Base-by-base conservation (phyloP, 2,888 invertebrate species). In the Brenthis ino region DNA sequence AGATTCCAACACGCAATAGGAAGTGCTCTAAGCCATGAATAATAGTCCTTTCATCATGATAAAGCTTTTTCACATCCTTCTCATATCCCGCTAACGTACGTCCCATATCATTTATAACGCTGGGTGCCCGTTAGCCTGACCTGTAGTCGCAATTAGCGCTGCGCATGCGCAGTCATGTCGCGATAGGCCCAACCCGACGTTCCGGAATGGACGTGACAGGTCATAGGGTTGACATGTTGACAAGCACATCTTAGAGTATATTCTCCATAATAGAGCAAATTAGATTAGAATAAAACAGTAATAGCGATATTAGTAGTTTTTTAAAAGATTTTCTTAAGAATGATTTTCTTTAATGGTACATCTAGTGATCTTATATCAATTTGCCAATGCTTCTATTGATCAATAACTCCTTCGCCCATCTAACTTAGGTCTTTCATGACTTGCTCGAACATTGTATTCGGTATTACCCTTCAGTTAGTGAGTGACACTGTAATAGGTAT, bases 141-240 rank as follows among this genome's bases (percentile, higher is more conserved):
- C 69, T 57, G 77, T 74, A 78, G 81, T 81, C 80, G 80, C 82
- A 84, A 86, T 86, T 84, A 86, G 80, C 74, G 71, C 71, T 77
- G 81, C 78, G 82, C 83, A 80, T 79, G 82, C 81, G 81, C 80
- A 78, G 77, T 69, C 77, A 76, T 75, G 75, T 72, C 67, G 71
- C 73, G 71, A 54, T 71, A 57, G 67, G 70, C 50, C 63, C 60
- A 69, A 68, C 63, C 61, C 65, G 68, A 16, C 63, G 68, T 65
- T 24, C 65, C 55, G 57, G 57, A 57, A 54, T 55, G 57, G 53
- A 64, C 68, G 68, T 68, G 68, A 68, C 68, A 64, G 69, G 69
- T 69, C 64, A 66, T 64, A 67, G 66, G 63, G 61, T 55, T 64
- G 66, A 64, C 69, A 37, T 53, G 57, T 60, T 50, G 67, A 67